Evolutionary conservation across 2,888 invertebrate species (phyloP).

Genomic region (Zaprionus lineosus): DNA sequence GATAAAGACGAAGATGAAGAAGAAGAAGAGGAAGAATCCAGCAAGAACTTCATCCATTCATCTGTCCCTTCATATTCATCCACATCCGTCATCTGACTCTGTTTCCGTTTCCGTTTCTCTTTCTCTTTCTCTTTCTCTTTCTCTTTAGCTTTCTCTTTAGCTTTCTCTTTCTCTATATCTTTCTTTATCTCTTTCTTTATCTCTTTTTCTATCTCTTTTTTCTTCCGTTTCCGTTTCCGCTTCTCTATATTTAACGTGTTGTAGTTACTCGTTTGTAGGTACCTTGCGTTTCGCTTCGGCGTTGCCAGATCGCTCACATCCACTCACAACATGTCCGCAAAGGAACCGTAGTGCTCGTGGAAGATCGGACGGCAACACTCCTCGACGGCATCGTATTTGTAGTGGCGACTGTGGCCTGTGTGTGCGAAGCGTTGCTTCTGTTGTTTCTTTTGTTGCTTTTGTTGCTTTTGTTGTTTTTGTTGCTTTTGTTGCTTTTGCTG

Average conservation of each 20-base stretch:
- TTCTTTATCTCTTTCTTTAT: not conserved
- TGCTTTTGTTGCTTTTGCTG: slow-evolving; percentile 19
- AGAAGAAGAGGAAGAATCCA: no score
- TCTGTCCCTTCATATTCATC: not conserved
- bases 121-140: no score
- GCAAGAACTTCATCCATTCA: slow-evolving; percentile 4
- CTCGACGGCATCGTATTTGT: slow-evolving; percentile 76
- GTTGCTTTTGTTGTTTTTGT: slow-evolving; percentile 22
- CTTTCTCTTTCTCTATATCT: not conserved
- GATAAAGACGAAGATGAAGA: no score
- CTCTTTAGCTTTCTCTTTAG: no score
- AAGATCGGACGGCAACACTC: slow-evolving; percentile 81
- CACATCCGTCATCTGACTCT: not conserved
- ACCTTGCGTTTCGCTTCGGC: slow-evolving; percentile 57
- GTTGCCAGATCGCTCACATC: slow-evolving; percentile 8
- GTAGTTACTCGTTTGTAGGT: slow-evolving; percentile 67
- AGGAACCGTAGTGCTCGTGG: slow-evolving; percentile 77
- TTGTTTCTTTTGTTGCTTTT: slow-evolving; percentile 24
- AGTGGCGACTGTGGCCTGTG: slow-evolving; percentile 59
- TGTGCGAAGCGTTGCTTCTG: slow-evolving; percentile 47
- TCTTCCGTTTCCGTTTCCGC: slow-evolving; percentile 1
- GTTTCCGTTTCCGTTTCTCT: not conserved
- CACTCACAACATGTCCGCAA: slow-evolving; percentile 70
- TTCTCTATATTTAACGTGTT: slow-evolving; percentile 42
- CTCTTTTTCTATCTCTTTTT: not conserved